These are phyloP conservation scores for Chelonia mydas DNA, from an alignment of 2,797 vertebrate species.

Conservation along the genomic window DNA sequence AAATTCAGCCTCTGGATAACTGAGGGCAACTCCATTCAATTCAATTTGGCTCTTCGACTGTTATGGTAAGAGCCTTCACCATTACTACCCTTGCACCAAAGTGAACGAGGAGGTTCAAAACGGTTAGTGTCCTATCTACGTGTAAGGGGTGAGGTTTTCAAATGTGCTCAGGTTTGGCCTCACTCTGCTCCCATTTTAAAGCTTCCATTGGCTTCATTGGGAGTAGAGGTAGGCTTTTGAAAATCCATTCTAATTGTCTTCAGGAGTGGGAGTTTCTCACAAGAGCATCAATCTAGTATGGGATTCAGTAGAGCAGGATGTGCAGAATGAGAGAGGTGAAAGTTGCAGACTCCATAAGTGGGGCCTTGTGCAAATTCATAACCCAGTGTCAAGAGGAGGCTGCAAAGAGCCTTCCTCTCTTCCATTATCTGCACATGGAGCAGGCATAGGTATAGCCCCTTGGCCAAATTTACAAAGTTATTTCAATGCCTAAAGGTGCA, in stretches of 20 bases:
- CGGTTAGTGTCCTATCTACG: not conserved
- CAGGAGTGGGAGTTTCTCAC: not conserved
- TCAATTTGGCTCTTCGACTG: not conserved
- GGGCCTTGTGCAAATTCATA: not conserved
- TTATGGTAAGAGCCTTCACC: not conserved
- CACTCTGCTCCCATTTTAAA: not conserved
- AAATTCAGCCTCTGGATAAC: not conserved
- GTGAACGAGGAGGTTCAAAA: not conserved
- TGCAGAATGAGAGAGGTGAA: not conserved
- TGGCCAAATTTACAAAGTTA: not conserved
- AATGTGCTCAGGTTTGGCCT: not conserved
- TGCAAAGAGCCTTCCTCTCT: not conserved
- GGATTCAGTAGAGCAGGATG: not conserved
- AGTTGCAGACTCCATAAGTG: not conserved
- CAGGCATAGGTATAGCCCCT: not conserved
- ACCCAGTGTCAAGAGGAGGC: not conserved
- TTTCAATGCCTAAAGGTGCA: too few relatives aligned
- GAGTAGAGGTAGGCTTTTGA: not conserved
- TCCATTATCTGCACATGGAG: not conserved
- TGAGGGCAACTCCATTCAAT: not conserved
- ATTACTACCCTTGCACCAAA: not conserved
- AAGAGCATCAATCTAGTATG: not conserved
- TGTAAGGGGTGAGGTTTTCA: not conserved
- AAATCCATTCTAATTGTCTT: not conserved
- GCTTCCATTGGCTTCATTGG: not conserved